These are phyloP conservation scores for Calyptommatus sinebrachiatus DNA, from an alignment of 2,113 vertebrate species.

Conservation along the genomic window DNA sequence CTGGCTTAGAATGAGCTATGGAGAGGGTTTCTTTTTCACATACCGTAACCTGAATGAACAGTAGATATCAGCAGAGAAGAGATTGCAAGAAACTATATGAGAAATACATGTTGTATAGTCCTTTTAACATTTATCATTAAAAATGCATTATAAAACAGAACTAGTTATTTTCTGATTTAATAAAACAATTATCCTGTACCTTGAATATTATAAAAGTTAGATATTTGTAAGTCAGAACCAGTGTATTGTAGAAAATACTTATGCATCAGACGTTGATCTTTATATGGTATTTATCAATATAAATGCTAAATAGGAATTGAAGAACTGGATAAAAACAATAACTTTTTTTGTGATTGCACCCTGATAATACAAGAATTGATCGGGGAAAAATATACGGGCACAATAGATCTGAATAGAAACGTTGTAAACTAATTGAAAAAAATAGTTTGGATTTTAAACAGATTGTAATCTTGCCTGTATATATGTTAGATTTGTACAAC, in stretches of 20 bases:
- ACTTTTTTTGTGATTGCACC: conserved; percentile 24
- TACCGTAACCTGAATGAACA: neutral
- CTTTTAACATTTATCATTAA: conserved; percentile 4
- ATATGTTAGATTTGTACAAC: neutral
- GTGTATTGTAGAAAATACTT: conserved; percentile 60
- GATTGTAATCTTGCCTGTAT: neutral
- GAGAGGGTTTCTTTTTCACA: neutral
- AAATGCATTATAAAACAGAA: conserved; percentile 43
- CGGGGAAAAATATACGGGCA: neutral
- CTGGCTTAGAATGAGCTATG: neutral
- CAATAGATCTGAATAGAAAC: conserved; percentile 27
- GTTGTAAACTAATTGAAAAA: neutral
- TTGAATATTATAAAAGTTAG: conserved; percentile 51
- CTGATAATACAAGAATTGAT: conserved; percentile 28
- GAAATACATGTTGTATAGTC: neutral
- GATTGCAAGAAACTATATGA: too few species aligned
- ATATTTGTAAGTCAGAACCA: conserved; percentile 57
- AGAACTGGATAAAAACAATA: conserved; percentile 19
- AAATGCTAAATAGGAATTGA: conserved; percentile 49
- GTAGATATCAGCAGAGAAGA: neutral
- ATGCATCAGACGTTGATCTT: conserved; percentile 66
- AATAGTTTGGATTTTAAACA: too few species aligned
- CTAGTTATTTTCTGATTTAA: conserved; percentile 45
- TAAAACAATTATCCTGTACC: conserved; percentile 29
- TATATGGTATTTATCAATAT: conserved; percentile 66